Evolutionary conservation across 2,797 vertebrate species (phyloP), one percentile per base, ranked within the genome.

Genomic region (Trichosurus vulpecula): DNA sequence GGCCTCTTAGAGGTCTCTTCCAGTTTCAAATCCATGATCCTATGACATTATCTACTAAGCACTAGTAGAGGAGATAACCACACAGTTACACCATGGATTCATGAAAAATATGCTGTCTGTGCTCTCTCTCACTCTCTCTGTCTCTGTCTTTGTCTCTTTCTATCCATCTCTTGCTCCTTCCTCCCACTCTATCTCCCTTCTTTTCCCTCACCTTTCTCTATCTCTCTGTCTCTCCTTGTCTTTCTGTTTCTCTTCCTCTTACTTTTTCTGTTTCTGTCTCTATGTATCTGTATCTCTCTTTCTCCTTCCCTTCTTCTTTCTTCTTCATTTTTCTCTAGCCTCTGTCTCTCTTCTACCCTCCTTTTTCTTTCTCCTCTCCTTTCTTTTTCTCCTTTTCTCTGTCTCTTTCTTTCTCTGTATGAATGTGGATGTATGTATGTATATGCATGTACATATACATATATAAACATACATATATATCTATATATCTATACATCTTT

Each of bases 401-500:
- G 95, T 97, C 52, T 52, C 52, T 52, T 52, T 52, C 52, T 52
- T 52, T 52, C 52, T 52, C 52, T 8, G 56, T 95, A 94, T 96
- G 92, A 92, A 54, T 94, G 93, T 95, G 94, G 96, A 94, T 55
- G 95, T 74, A 95, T 95, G 10, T 89, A 90, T 89, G 16, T 91
- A 31, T 81, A 35, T 91, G 27, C 92, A 93, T 94, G 95, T 96
- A 97, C 91, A 92, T 87, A 96, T 27, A 96, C 94, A 90, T 52
- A 8, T 8, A 52, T 52, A 52, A 52, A 4, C 8, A 52, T 8
- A 52, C 8, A 8, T 52, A 52, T 12, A 54, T 12, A 54, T 12
- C 94, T 54, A 95, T 61, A 95, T 95, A 6, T 90, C 87, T 89
- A 14, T 87, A n/a, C n/a, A n/a, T n/a, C n/a, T n/a, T n/a, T n/a